Percentiles rank a stretch among this genome's conserved stretches.
phyloP scores from a whole-genome alignment of 2,113 vertebrate species.

The Amblyopsis rosae region DNA sequence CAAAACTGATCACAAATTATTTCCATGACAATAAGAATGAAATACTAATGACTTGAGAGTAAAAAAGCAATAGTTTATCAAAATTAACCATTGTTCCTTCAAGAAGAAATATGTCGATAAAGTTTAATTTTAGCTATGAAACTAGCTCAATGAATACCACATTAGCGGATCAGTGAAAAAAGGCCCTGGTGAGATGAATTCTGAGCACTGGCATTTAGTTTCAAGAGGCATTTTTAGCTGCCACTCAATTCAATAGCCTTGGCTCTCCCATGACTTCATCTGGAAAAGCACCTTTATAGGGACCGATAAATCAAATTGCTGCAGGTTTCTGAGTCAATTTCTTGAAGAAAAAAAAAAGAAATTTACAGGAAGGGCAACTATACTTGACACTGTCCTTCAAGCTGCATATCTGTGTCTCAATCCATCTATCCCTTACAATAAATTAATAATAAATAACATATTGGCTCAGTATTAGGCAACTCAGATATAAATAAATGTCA shows the following conservation, averaged over 20 bases:
- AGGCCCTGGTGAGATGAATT: slow-evolving; percentile 32
- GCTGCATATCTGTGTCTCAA: slow-evolving; percentile 16
- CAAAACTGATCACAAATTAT: neutral
- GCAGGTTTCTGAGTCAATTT: slow-evolving; percentile 20
- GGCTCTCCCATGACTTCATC: slow-evolving; percentile 48
- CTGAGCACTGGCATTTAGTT: slow-evolving; percentile 58
- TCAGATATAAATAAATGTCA: too few species aligned
- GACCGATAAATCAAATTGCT: slow-evolving; percentile 53
- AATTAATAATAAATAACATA: neutral
- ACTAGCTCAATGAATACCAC: slow-evolving; percentile 24
- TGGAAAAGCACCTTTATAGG: slow-evolving; percentile 50
- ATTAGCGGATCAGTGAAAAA: slow-evolving; percentile 28
- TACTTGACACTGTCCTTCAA: slow-evolving; percentile 20
- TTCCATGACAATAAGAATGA: neutral
- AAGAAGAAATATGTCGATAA: neutral
- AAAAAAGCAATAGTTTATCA: neutral
- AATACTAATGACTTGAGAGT: neutral
- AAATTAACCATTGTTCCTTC: neutral
- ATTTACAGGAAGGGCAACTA: slow-evolving; percentile 19
- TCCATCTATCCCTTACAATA: slow-evolving; percentile 17
- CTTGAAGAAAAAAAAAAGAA: slow-evolving; percentile 9
- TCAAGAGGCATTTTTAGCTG: slow-evolving; percentile 50
- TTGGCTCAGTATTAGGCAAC: too few species aligned
- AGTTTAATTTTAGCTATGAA: neutral
- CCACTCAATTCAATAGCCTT: slow-evolving; percentile 45